phyloP scores from a whole-genome alignment of 2,113 vertebrate species.

The Rhagologus leucostigma region DNA sequence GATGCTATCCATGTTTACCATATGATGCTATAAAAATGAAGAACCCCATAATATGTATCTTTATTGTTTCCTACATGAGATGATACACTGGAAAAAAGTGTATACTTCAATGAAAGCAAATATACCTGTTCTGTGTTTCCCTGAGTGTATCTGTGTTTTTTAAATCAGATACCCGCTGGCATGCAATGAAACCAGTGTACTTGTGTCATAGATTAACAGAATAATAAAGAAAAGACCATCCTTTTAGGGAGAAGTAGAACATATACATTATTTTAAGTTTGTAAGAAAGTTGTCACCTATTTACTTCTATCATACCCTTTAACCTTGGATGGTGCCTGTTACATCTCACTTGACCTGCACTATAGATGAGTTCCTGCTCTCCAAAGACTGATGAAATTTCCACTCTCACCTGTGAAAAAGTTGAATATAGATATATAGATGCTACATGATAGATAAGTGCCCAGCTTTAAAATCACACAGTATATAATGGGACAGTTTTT shows the following conservation, averaged over 20 bases:
- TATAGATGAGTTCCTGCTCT: not conserved
- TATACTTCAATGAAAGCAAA: not conserved
- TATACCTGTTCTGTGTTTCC: not conserved
- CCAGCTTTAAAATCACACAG: not conserved
- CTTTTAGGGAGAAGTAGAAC: not conserved
- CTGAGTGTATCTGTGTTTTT: not conserved
- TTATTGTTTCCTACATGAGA: not conserved
- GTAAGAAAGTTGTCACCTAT: not conserved
- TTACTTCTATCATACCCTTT: not conserved
- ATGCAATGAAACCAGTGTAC: not conserved
- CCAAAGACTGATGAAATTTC: not conserved
- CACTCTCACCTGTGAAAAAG: not conserved
- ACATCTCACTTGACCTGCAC: not conserved
- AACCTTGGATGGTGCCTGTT: not conserved
- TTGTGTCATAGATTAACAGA: not conserved
- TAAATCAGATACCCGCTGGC: not conserved
- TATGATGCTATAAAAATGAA: not conserved
- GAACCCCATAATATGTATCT: not conserved
- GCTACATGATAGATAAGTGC: not conserved
- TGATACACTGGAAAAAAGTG: not conserved
- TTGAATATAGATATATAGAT: not conserved
- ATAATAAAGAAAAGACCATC: not conserved
- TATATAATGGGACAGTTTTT: not conserved
- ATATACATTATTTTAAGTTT: not conserved
- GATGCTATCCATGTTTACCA: not conserved